Evolutionary conservation across 2,113 vertebrate species (phyloP), one percentile per base, ranked within the genome.

Genomic region (Cochlearius cochlearius): DNA sequence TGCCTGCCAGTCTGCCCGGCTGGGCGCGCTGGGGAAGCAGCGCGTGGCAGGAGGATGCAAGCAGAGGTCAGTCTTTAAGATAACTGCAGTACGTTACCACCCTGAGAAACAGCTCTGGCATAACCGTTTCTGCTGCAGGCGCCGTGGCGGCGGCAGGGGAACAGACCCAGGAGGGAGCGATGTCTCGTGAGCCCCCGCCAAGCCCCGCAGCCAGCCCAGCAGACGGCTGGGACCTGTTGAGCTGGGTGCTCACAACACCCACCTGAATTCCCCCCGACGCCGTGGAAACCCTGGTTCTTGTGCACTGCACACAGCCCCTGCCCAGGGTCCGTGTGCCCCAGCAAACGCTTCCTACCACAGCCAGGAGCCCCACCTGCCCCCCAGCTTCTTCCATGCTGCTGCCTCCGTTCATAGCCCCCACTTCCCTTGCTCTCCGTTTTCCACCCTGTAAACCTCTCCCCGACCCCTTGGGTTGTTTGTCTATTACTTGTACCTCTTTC

Each of bases 1-100:
- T 12, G 32, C 6, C 10, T 9, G 55, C 39, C 22, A 26, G 74
- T 34, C 56, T 11, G 62, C 36, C 27, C 11, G 2, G 29, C 62
- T 30, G 16, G 21, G 15, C 60, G 59, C 10, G 1, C 49, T 18
- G 72, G 27, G 38, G 30, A 15, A 50, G 60, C 5, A 2, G 36
- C 0, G 0, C 5, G 0, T 7, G 50, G 71, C 63, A 53, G 43
- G 34, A 7, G 23, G 20, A 22, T 55, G 39, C 23, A 29, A 55
- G 76, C 50, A 64, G 66, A 74, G n/a, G 7, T 3, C 45, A 45
- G 23, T 27, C 36, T 72, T 76, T 43, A 8, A 0, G 2, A 9
- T 20, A 19, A 32, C 1, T 59, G 38, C 12, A 66, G 12, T 41
- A 26, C 5, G 5, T 56, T 74, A 15, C 23, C 17, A 32, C 19